A percentile compares a stretch with the other conserved stretches of the same genome.
phyloP scores from a whole-genome alignment of 37 sponge, comb jelly and placozoan genomes.

The Halisarca cf. caerulea region DNA sequence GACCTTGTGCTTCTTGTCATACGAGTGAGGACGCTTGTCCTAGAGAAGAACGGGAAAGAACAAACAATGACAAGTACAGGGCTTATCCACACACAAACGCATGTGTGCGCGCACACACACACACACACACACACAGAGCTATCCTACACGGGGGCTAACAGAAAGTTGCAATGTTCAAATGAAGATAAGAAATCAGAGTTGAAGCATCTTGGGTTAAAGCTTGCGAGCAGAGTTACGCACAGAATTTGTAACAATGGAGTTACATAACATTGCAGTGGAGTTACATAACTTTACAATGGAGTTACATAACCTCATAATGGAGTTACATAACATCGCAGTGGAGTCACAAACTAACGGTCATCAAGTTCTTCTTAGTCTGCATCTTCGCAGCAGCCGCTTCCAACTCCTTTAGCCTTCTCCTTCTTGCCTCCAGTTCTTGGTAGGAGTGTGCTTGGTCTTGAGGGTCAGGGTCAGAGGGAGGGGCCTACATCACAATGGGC shows the following conservation, averaged over 20 bases:
- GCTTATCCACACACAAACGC: too few relatives aligned
- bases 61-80: neutral
- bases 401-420: slow-evolving; percentile 48
- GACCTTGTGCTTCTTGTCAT: neutral
- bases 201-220: too few relatives aligned
- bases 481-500: neutral
- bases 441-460: slow-evolving; percentile 10
- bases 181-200: too few relatives aligned
- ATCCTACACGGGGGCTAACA: neutral
- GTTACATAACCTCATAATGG: too few relatives aligned
- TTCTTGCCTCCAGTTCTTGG: slow-evolving; percentile 59
- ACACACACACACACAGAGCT: too few relatives aligned
- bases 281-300: too few relatives aligned
- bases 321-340: too few relatives aligned
- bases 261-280: too few relatives aligned
- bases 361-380: slow-evolving; percentile 68
- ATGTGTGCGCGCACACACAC: too few relatives aligned
- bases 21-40: neutral
- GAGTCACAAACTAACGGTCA: slow-evolving; percentile 37
- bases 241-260: too few relatives aligned
- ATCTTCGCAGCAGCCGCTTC: slow-evolving; percentile 35
- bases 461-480: neutral
- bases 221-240: too few relatives aligned
- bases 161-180: too few relatives aligned
- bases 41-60: neutral